Base-by-base conservation (phyloP, 2,113 vertebrate genomes). In the Sinocyclocheilus anophthalmus region DNA sequence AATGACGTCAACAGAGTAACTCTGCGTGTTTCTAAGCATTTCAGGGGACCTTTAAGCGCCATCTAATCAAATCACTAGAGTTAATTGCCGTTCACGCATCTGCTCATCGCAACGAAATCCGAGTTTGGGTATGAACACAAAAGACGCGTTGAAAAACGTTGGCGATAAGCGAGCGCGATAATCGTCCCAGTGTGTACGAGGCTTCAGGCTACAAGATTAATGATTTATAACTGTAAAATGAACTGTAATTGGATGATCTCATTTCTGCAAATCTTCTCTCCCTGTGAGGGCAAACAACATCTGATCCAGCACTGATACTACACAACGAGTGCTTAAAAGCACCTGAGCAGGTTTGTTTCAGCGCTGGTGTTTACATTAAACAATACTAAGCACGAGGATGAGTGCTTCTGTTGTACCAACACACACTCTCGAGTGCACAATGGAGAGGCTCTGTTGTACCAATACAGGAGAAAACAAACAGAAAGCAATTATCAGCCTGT, bases 271-370 rank as follows among this genome's bases (percentile, higher is more conserved):
- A 76, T 76, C n/a, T 55, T 4, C 45, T 18, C 16, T 48, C 48
- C 3, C 48, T 9, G 50, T 26, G 75, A 30, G n/a, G 12, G 48
- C 24, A 76, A 30, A 76, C 75, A 53, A 26, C 42, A n/a, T 50
- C 45, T 76, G 39, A 76, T 76, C 73, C 73, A 22, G 45, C 3
- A 5, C 45, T 50, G 30, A 53, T 50, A 2, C 80, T 69, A 72
- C 26, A 55, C 73, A 22, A 5, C 3, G 10, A 48, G 75, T 5
- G 22, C 14, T 72, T 63, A 4, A 67, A 70, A 33, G 81, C 75
- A 70, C 63, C 63, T 57, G 81, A 83, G 81, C 20, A 57, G n/a
- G 48, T 9, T 59, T 83, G 81, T 83, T 33, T 83, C 67, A 73
- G 14, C 50, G 18, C 20, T 39, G 18, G 14, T 53, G 81, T 73